Base-by-base conservation (phyloP, 2,113 vertebrate genomes). In the Himantopus leucocephalus region DNA sequence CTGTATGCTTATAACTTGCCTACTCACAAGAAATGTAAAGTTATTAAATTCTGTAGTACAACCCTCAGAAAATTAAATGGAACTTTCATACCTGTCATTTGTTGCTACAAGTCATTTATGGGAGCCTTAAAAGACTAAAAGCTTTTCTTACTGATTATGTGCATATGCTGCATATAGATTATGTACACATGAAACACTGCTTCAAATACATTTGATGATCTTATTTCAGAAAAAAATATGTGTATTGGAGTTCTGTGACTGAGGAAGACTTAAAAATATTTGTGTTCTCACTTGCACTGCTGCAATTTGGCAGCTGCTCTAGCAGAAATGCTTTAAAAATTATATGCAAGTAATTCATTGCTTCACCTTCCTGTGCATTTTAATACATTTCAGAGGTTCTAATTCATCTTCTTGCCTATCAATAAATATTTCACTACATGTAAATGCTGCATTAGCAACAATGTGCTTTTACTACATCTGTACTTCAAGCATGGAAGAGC, bases 341-440 rank as follows among this genome's bases (percentile, higher is more conserved):
- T 59, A 94, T 76, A 59, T 75, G 43, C 53, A 93, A 96, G 58
- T 93, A 94, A 97, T 86, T 97, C 3, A 95, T 95, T 94, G 60
- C 56, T 96, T 97, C 60, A 32, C 58, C 78, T 97, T 95, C 78
- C 72, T 84, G 39, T 83, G 68, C 32, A 91, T 94, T 97, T 97
- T 96, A 96, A 96, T 90, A 86, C 76, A 87, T 92, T 87, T 58
- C 92, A 77, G 94, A 96, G 50, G 50, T 94, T 94, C 80, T 96
- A 96, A 95, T 97, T 97, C 26, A 94, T 93, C 60, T 91, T 86
- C 29, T 43, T 86, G 34, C 55, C 64, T 93, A 92, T 78, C 85
- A 96, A 88, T 97, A 97, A 97, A 92, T 87, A 71, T 93, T 92
- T 79, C 59, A 77, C 47, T 93, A 75, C 88, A 97, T 93, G 63